Evolutionary conservation across 2,888 invertebrate species (phyloP).

Genomic region (Cephus pulcher): DNA sequence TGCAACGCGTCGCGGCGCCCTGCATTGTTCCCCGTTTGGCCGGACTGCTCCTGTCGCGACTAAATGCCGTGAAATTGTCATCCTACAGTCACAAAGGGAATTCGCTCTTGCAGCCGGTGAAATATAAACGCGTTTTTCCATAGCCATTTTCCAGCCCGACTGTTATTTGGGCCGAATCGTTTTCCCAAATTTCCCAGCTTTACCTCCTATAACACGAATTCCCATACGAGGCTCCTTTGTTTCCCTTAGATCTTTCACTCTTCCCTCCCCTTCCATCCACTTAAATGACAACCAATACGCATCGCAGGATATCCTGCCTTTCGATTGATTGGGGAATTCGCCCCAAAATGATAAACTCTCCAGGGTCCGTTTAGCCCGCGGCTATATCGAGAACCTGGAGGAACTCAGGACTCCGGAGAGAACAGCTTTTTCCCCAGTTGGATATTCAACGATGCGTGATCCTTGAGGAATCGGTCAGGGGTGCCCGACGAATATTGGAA

Average conservation of each 20-base stretch:
- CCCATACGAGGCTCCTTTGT: no score
- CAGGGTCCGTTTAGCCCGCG: constrained; percentile 57
- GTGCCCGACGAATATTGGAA: constrained; percentile 54
- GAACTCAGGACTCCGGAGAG: no score
- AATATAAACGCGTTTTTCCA: constrained; percentile 59
- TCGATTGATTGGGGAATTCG: constrained; percentile 60
- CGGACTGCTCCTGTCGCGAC: constrained; percentile 51
- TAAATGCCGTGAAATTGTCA: constrained; percentile 66
- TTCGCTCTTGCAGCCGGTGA: constrained; percentile 55
- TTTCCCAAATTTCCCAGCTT: constrained; percentile 20
- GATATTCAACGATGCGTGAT: constrained; percentile 55
- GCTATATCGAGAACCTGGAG: constrained; percentile 11
- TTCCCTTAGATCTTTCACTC: no score
- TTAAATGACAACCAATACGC: no score
- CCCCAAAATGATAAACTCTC: constrained; percentile 53
- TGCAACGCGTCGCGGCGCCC: constrained; percentile 17
- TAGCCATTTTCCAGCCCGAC: constrained; percentile 54
- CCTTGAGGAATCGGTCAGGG: constrained; percentile 32
- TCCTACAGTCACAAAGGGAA: constrained; percentile 62
- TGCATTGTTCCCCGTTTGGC: constrained; percentile 45
- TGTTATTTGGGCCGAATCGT: constrained; percentile 54
- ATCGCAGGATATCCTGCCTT: neutral
- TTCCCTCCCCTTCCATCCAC: no score
- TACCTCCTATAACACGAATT: no score
- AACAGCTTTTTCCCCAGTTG: constrained; percentile 45